A percentile compares a stretch with the other conserved stretches of the same genome.
These are phyloP conservation scores for Tricholaema leucomelas DNA, from an alignment of 2,113 vertebrate genomes.

Conservation along the genomic window DNA sequence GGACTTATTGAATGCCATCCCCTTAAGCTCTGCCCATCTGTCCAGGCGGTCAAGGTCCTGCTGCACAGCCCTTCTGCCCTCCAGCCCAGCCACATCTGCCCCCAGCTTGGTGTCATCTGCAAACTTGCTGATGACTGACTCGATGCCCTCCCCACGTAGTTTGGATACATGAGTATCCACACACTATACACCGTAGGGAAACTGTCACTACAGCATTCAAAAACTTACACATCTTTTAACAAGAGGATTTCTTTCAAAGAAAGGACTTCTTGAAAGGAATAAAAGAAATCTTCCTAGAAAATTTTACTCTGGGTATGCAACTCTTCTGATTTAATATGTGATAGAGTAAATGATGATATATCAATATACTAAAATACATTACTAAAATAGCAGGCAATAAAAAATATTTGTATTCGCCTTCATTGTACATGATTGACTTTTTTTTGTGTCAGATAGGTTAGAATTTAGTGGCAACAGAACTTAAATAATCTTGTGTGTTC, in stretches of 20 bases:
- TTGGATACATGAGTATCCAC: background rate
- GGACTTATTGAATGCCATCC: too few species aligned
- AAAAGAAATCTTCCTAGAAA: background rate
- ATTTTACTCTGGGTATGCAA: background rate
- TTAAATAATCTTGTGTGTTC: background rate
- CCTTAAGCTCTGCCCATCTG: too few species aligned
- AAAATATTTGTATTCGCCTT: background rate
- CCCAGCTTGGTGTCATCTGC: too few species aligned
- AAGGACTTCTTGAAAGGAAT: background rate
- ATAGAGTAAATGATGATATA: background rate
- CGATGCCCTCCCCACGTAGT: background rate
- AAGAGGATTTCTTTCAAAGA: background rate
- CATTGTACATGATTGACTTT: rapidly evolving
- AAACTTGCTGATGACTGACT: too few species aligned
- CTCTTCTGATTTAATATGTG: background rate
- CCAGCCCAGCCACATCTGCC: too few species aligned
- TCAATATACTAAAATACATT: background rate
- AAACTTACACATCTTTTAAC: background rate
- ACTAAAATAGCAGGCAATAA: background rate
- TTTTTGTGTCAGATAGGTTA: background rate
- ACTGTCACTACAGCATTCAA: background rate
- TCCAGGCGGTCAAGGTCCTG: too few species aligned
- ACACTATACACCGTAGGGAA: background rate
- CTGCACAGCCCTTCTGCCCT: too few species aligned
- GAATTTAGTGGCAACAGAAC: background rate